Evolutionary conservation across 1,140 invertebrate genomes (phyloP).

Genomic region (Atta colombica): DNA sequence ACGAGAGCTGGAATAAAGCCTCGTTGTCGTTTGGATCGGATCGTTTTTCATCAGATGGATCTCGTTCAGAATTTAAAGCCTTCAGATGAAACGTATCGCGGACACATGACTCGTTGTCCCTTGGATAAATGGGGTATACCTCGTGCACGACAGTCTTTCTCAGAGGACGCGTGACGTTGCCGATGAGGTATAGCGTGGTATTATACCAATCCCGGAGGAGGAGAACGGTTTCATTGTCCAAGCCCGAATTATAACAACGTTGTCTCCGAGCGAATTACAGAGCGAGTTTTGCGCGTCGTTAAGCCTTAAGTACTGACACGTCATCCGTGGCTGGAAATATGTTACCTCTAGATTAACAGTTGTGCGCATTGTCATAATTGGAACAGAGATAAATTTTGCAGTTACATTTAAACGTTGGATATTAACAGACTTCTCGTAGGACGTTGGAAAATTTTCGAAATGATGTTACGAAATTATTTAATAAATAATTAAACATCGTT

Average conservation of each 20-base stretch:
- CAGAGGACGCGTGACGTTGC: slow-evolving; percentile 43
- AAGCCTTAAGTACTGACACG: slow-evolving; percentile 40
- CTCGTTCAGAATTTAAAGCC: slow-evolving; percentile 28
- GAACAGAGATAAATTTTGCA: slow-evolving; percentile 19
- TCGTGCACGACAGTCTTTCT: slow-evolving; percentile 36
- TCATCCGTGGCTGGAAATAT: slow-evolving; percentile 40
- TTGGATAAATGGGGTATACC: slow-evolving; percentile 50
- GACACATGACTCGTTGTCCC: slow-evolving; percentile 45
- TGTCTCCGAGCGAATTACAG: slow-evolving; percentile 37
- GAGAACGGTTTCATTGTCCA: slow-evolving; percentile 52
- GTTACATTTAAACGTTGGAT: slow-evolving; percentile 31
- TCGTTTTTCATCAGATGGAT: background rate
- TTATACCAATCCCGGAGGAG: slow-evolving; percentile 17
- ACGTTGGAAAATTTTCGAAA: background rate
- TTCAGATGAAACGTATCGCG: background rate
- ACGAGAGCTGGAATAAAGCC: background rate
- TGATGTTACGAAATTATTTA: background rate
- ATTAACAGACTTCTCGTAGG: background rate
- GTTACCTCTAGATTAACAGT: slow-evolving; percentile 37
- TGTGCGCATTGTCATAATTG: slow-evolving; percentile 28
- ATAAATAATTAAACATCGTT: background rate
- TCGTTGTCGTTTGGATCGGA: slow-evolving; percentile 18
- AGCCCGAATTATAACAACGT: slow-evolving; percentile 32
- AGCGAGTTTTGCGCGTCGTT: slow-evolving; percentile 51
- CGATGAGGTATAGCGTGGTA: slow-evolving; percentile 22